These are phyloP conservation scores for Ramphastos sulfuratus DNA, from an alignment of 2,113 vertebrate genomes.

Conservation along the genomic window DNA sequence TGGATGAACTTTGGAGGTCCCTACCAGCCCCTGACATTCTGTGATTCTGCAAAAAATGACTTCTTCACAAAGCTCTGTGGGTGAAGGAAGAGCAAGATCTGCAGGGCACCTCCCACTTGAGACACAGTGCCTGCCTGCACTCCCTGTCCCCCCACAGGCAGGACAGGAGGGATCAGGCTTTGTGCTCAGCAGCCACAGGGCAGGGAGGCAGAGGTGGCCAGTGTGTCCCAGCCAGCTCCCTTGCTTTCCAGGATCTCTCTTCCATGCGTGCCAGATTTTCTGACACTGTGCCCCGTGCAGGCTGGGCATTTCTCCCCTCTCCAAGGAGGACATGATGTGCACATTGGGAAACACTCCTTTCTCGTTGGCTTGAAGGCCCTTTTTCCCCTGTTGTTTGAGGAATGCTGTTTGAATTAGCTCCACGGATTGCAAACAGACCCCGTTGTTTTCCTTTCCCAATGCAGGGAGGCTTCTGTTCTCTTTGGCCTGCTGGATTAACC, in stretches of 20 bases:
- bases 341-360: conserved; percentile 9
- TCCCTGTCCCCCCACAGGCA: fast-evolving
- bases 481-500: conserved; percentile 63
- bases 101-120: background rate
- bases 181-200: fast-evolving
- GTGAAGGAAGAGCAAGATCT: background rate
- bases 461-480: conserved; percentile 66
- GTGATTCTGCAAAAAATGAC: background rate
- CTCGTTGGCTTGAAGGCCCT: conserved; percentile 27
- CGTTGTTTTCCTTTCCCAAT: conserved; percentile 66
- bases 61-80: background rate
- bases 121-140: fast-evolving
- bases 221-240: fast-evolving
- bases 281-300: fast-evolving
- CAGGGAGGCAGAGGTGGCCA: background rate
- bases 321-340: background rate
- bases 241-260: background rate
- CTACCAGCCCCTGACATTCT: too few relatives aligned
- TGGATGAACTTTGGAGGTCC: too few relatives aligned
- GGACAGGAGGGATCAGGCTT: background rate
- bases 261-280: background rate
- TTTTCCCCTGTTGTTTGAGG: conserved; percentile 60
- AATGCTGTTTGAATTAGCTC: conserved; percentile 71
- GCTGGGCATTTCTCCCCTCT: background rate
- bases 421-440: conserved; percentile 65